phyloP scores from a whole-genome alignment of 2,888 invertebrate species.

The Habrosyne pyritoides region DNA sequence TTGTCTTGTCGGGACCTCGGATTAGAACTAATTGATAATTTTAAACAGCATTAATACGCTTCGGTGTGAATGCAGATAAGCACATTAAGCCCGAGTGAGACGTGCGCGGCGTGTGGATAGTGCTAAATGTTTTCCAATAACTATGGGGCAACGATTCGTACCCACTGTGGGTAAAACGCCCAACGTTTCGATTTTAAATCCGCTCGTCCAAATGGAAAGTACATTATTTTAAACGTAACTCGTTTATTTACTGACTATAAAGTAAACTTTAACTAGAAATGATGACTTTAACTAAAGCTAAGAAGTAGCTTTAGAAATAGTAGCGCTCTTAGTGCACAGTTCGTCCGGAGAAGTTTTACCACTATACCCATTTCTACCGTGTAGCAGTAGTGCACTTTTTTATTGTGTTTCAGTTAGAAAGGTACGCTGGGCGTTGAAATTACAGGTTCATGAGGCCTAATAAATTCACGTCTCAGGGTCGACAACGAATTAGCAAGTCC shows the following conservation, averaged over 20 bases:
- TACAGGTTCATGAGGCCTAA: no score
- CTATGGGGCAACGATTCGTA: conserved; percentile 23
- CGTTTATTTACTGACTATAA: background rate
- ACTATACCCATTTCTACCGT: no score
- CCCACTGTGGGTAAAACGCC: background rate
- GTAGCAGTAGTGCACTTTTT: no score
- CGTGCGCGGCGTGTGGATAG: conserved; percentile 52
- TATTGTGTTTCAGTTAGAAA: no score
- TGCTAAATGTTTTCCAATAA: conserved; percentile 63
- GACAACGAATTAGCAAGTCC: no score
- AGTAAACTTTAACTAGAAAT: background rate
- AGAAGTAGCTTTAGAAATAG: no score
- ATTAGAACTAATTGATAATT: background rate
- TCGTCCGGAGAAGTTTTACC: no score
- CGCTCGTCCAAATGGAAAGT: background rate
- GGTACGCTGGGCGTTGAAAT: no score
- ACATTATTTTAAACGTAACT: background rate
- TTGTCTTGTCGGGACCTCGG: background rate
- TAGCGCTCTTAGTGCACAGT: no score
- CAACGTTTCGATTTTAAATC: conserved; percentile 3
- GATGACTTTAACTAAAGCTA: no score
- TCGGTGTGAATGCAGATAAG: conserved; percentile 36
- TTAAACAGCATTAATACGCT: background rate
- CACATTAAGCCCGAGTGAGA: conserved; percentile 42
- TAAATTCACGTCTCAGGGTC: no score